phyloP scores from a whole-genome alignment of 2,888 invertebrate species.

The Ormyrus labotus region DNA sequence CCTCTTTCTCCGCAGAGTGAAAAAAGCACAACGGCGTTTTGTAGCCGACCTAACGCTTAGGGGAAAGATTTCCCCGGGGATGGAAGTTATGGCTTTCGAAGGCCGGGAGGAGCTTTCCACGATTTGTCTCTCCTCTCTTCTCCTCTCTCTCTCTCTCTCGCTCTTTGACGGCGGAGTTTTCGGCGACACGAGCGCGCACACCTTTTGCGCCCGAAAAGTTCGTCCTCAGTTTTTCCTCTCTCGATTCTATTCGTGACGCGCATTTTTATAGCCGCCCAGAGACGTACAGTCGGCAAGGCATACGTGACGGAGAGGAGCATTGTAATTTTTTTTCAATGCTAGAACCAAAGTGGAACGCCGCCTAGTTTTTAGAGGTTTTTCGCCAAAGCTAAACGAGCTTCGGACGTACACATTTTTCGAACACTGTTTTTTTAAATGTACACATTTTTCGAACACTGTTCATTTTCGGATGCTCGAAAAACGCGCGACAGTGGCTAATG shows the following conservation, averaged over 20 bases:
- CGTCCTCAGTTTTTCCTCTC: neutral
- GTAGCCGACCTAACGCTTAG: neutral
- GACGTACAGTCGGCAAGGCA: neutral
- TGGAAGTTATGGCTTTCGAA: slow-evolving; percentile 1
- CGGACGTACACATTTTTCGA: too few relatives aligned
- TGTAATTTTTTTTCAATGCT: neutral
- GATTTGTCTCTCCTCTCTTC: slow-evolving; percentile 12
- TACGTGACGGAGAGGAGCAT: neutral
- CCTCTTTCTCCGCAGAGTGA: too few relatives aligned
- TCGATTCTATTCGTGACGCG: slow-evolving; percentile 23
- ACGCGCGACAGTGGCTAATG: too few relatives aligned
- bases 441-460: too few relatives aligned
- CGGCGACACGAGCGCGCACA: too few relatives aligned
- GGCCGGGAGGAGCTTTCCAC: slow-evolving; percentile 11
- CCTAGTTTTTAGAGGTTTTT: slow-evolving; percentile 12
- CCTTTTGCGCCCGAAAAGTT: neutral
- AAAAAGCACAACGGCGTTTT: too few relatives aligned
- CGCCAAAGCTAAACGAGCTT: neutral
- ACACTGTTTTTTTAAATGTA: too few relatives aligned
- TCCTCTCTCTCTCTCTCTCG: neutral
- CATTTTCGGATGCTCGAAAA: too few relatives aligned
- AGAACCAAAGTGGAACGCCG: neutral
- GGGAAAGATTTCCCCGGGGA: slow-evolving; percentile 32
- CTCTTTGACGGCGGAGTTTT: too few relatives aligned
- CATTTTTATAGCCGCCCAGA: neutral